Evolutionary conservation across 2,888 invertebrate genomes (phyloP).

Genomic region (Strigamia crassipes): DNA sequence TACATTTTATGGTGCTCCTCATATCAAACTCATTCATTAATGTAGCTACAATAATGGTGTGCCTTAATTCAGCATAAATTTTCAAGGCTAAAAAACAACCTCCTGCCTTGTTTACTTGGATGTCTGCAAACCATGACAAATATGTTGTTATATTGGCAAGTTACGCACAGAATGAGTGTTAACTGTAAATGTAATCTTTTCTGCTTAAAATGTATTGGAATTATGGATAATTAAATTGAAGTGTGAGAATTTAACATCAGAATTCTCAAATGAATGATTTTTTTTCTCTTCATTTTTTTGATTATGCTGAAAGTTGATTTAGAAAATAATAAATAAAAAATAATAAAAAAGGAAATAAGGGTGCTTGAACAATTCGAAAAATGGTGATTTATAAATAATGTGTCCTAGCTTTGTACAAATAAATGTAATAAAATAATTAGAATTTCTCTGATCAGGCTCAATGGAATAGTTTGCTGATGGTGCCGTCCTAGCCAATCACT

Average conservation of each 20-base stretch:
- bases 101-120: slow-evolving; percentile 46
- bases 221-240: neutral
- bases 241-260: neutral
- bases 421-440: neutral
- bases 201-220: slow-evolving; percentile 13
- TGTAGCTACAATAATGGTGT: slow-evolving; percentile 48
- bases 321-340: neutral
- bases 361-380: neutral
- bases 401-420: slow-evolving; percentile 14
- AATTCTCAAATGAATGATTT: slow-evolving; percentile 12
- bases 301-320: slow-evolving; percentile 1
- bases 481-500: slow-evolving; percentile 39
- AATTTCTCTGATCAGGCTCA: slow-evolving; percentile 34
- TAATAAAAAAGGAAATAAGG: neutral
- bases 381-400: neutral
- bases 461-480: slow-evolving; percentile 47
- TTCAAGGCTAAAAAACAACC: neutral
- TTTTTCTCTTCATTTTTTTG: neutral
- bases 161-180: slow-evolving; percentile 1
- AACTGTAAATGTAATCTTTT: slow-evolving; percentile 6
- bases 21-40: slow-evolving; percentile 47
- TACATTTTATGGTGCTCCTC: slow-evolving; percentile 47
- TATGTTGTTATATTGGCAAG: neutral
- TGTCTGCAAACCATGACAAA: slow-evolving; percentile 34
- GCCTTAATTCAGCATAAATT: slow-evolving; percentile 45